Conservation (phyloP, 2,888 invertebrate species). For the Rotaria sp. region DNA sequence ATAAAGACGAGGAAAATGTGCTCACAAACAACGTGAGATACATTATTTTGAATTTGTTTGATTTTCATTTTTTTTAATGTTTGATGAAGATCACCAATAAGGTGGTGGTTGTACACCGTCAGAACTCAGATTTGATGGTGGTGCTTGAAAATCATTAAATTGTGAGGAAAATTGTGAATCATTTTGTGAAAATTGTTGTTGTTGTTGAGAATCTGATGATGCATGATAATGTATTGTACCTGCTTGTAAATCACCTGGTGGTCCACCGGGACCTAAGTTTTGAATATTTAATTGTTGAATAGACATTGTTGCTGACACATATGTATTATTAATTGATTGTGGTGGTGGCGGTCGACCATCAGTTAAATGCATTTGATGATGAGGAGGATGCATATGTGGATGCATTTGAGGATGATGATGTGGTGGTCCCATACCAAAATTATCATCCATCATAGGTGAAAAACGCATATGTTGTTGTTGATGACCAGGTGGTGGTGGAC, state of each 20-base stretch:
- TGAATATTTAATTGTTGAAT: slow-evolving; percentile 59
- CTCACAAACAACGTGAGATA: slow-evolving; percentile 21
- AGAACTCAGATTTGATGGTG: not conserved
- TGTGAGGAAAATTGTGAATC: not conserved
- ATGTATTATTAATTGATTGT: slow-evolving; percentile 58
- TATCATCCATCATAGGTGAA: slow-evolving; percentile 32
- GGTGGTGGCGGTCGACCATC: slow-evolving; percentile 42
- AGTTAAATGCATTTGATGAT: slow-evolving; percentile 44
- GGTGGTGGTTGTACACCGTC: not conserved
- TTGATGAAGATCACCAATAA: not conserved
- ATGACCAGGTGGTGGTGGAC: slow-evolving; percentile 41
- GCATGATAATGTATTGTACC: slow-evolving; percentile 16
- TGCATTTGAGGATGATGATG: slow-evolving; percentile 36
- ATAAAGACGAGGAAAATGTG: not conserved
- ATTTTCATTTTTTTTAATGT: not conserved
- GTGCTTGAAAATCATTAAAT: slow-evolving; percentile 6
- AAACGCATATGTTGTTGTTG: slow-evolving; percentile 42
- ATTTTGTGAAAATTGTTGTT: not conserved
- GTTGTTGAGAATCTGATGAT: not conserved
- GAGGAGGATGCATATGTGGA: slow-evolving; percentile 26
- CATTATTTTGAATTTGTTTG: not conserved
- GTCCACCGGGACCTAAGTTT: slow-evolving; percentile 46
- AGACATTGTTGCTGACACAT: slow-evolving; percentile 58
- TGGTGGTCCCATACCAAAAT: slow-evolving; percentile 31
- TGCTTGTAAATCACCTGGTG: not conserved